Evolutionary conservation across 2,888 invertebrate genomes (phyloP), one percentile per base, ranked within the genome.

Genomic region (Onchidella celtica): DNA sequence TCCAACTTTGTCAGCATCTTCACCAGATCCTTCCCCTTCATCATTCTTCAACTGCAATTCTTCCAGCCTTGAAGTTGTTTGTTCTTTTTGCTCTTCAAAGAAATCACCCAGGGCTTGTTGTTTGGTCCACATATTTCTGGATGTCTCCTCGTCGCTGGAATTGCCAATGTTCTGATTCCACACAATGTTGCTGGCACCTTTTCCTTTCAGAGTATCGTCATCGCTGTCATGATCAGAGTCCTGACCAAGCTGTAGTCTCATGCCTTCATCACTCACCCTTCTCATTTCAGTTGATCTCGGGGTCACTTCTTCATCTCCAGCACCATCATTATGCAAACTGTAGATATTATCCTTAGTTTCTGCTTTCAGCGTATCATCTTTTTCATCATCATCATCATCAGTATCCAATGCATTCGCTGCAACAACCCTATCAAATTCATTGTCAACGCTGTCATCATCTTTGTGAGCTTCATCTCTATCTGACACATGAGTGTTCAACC

Each of bases 111-210:
- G n/a, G 24, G 17, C 34, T n/a, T 79, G 40, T 24, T 70, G 21
- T 27, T 79, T 29, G 27, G 27, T 32, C 61, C 78, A 61, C 38
- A 70, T 27, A 40, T 40, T 61, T 61, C 70, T 69, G 0, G 61
- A 3, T 21, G 78, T 40, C 36, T 79, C 61, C 40, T 79, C 78
- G 61, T 57, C 66, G n/a, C 40, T 59, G 2, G 59, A 29, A 32
- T 57, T 65, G 32, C 27, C 59, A 55, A 2, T 34, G 63, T 38
- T 38, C 36, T 27, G 78, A 61, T 29, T 73, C 73, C 66, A 63
- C 6, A 57, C 34, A 17, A 3, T 38, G 3, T 40, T 24, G 9
- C n/a, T 66, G 9, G 32, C 29, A 17, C 47, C 27, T 3, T 6
- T 38, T 38, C 66, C 78, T 34, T 32, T 57, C 34, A 32, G 29